A percentile compares a stretch with the other conserved stretches of the same genome.
Conservation (phyloP, 2,888 invertebrate genomes). For the Elegia similella region DNA sequence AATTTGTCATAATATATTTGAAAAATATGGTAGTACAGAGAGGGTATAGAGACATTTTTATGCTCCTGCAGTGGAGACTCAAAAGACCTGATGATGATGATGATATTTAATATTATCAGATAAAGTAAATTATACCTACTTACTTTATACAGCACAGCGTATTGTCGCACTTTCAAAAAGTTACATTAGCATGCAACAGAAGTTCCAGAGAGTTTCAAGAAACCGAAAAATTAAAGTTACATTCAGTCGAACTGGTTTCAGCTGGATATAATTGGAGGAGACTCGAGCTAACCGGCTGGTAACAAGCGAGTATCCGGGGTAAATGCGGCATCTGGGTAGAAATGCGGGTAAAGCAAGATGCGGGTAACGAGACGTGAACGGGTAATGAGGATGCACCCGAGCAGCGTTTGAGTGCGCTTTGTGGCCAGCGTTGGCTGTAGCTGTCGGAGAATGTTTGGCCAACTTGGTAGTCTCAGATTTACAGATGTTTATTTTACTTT, state of each 20-base stretch:
- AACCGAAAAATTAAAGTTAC: slow-evolving; percentile 50
- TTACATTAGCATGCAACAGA: background rate
- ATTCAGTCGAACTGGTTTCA: slow-evolving; percentile 61
- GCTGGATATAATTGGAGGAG: slow-evolving; percentile 76
- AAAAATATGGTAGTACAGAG: no score
- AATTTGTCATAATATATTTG: no score
- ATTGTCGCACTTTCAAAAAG: background rate
- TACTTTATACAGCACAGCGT: no score
- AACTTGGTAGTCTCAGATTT: background rate
- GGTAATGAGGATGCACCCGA: slow-evolving; percentile 57
- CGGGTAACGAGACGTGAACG: slow-evolving; percentile 50
- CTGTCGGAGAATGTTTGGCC: background rate
- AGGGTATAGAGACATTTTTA: no score
- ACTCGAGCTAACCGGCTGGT: slow-evolving; percentile 71
- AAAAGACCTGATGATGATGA: no score
- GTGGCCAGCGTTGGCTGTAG: slow-evolving; percentile 5
- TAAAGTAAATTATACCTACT: no score
- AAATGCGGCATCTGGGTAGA: slow-evolving; percentile 42
- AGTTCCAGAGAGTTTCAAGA: slow-evolving; percentile 16
- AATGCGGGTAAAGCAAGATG: slow-evolving; percentile 46
- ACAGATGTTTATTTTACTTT: no score
- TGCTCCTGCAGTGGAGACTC: no score
- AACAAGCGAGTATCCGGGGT: slow-evolving; percentile 64
- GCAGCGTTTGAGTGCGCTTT: slow-evolving; percentile 26
- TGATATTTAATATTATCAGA: no score